These are phyloP conservation scores for Orientallactaga bullata DNA, from an alignment of 2,113 vertebrate genomes.

Conservation along the genomic window DNA sequence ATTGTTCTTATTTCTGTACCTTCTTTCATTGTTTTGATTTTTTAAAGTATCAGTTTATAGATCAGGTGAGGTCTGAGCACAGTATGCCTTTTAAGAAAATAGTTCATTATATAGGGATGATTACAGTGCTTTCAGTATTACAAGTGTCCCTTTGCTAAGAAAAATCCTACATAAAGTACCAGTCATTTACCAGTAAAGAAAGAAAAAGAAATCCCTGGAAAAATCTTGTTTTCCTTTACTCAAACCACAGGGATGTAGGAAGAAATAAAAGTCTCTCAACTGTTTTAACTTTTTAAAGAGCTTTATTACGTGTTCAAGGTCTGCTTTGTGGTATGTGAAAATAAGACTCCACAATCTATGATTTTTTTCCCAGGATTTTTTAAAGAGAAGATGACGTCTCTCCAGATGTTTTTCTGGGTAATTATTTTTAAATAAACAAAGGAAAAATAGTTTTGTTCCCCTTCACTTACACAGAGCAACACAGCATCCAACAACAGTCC, in stretches of 20 bases:
- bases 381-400: slow-evolving; percentile 81
- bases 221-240: slow-evolving; percentile 65
- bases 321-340: slow-evolving; percentile 62
- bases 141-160: slow-evolving; percentile 29
- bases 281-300: slow-evolving; percentile 44
- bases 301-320: slow-evolving; percentile 54
- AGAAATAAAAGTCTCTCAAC: slow-evolving; percentile 59
- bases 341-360: slow-evolving; percentile 64
- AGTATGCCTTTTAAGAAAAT: not conserved
- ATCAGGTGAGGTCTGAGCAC: not conserved
- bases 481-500: rapidly evolving
- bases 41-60: not conserved
- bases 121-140: not conserved
- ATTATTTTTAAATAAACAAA: slow-evolving; percentile 87
- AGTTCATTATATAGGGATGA: not conserved
- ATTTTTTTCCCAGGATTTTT: slow-evolving; percentile 86
- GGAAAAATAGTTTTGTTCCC: slow-evolving; percentile 58
- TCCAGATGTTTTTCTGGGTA: slow-evolving; percentile 84
- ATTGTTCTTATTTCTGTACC: not conserved
- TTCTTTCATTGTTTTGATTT: not conserved
- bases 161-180: slow-evolving; percentile 26
- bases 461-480: slow-evolving; percentile 17
- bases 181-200: slow-evolving; percentile 16
- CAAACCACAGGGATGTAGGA: slow-evolving; percentile 47
- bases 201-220: slow-evolving; percentile 57